A percentile compares a stretch with the other conserved stretches of the same genome.
phyloP scores from a whole-genome alignment of 2,113 vertebrate genomes.

The Boulengeromyrus knoepffleri region DNA sequence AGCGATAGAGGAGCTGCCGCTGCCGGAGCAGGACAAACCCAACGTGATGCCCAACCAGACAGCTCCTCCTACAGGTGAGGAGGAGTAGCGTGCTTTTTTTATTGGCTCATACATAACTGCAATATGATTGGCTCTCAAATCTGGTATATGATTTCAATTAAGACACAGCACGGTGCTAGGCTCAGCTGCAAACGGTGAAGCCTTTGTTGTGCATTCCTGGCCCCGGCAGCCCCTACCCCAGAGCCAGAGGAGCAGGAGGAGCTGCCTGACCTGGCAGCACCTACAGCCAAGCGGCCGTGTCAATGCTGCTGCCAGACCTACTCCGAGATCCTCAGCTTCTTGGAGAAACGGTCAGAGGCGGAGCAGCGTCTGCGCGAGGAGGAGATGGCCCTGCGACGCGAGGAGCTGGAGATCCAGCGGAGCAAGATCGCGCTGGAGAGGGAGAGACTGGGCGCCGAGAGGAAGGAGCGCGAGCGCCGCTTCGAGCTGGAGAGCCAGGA shows the following conservation, averaged over 20 bases:
- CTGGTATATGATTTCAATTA: neutral
- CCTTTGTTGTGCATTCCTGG: neutral
- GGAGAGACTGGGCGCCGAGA: slow-evolving; percentile 59
- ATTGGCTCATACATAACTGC: neutral
- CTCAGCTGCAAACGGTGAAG: neutral
- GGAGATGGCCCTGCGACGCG: slow-evolving; percentile 58
- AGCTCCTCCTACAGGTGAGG: slow-evolving; percentile 33
- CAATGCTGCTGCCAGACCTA: slow-evolving; percentile 71
- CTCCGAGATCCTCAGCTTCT: slow-evolving; percentile 65
- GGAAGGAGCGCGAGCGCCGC: slow-evolving; percentile 58
- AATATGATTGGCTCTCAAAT: neutral
- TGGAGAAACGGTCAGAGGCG: slow-evolving; percentile 66
- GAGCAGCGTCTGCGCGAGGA: slow-evolving; percentile 67
- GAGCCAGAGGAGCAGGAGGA: slow-evolving; percentile 53
- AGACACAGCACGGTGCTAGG: neutral
- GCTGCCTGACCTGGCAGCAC: slow-evolving; percentile 43
- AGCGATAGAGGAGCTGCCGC: slow-evolving; percentile 48
- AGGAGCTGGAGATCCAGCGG: slow-evolving; percentile 65
- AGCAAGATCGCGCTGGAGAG: slow-evolving; percentile 62
- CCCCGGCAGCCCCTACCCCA: slow-evolving; percentile 26
- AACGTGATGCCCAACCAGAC: slow-evolving; percentile 41
- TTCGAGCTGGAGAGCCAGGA: slow-evolving; percentile 69
- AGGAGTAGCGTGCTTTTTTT: neutral
- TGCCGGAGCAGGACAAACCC: slow-evolving; percentile 57
- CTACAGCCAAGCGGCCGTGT: slow-evolving; percentile 57